Evolutionary conservation across 2,888 invertebrate species (phyloP), one percentile per base, ranked within the genome.

Genomic region (Furcula furcula): DNA sequence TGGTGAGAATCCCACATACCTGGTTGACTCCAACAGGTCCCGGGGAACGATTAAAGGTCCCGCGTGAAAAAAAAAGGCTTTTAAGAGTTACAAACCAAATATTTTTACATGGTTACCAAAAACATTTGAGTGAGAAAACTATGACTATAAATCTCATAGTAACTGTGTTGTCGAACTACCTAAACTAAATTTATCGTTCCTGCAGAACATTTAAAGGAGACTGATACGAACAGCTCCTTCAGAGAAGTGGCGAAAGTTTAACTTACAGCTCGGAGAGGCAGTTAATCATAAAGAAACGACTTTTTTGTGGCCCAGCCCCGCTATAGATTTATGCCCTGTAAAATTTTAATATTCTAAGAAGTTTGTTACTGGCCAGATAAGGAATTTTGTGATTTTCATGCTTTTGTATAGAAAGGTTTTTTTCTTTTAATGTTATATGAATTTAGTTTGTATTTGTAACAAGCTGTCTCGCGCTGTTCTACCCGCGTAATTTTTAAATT

Each of bases 211-310:
- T 44, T 42, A 40, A 29, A 34, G 33, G 34, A 55, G 42, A 44
- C 26, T 34, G 37, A 49, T 57, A 41, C 34, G 19, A 15, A 5
- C 15, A 20, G 22, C 40, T 37, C 12, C 42, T 27, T 44, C 37
- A 7, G 23, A 4, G 9, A 10, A 10, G 23, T 30, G 34, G 15
- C 20, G 30, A 40, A 36, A 21, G 29, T 27, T 7, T 37, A 31
- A 45, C 20, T 49, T 32, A 33, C 14, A 1, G 7, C 21, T 9
- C 9, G 11, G 23, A 29, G 31, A 20, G 25, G 36, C 13, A 39
- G 11, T 45, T 42, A 39, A 44, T 53, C 45, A 48, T 34, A 33
- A 31, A 29, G 26, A 46, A 36, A 14, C 29, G 30, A 25, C 38
- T 31, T 47, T 35, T 37, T 33, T 35, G 28, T 31, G 5, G 35